Conservation (phyloP, 2,797 vertebrate genomes). For the Halcyon smyrnensis region DNA sequence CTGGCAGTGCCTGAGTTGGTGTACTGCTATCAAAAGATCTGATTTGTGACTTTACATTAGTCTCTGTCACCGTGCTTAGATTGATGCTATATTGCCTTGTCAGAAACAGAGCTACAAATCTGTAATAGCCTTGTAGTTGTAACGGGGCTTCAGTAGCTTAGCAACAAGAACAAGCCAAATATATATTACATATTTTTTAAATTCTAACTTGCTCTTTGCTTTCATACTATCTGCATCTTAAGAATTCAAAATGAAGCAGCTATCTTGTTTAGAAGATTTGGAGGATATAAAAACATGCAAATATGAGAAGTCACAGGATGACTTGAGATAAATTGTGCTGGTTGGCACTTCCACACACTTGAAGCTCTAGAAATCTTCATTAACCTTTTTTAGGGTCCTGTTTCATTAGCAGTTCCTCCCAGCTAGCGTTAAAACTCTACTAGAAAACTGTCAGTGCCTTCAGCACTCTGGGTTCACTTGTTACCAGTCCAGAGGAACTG, state of each 20-base stretch:
- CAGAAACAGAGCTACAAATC: constrained; percentile 19
- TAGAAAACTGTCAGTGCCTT: not conserved
- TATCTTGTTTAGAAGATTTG: not conserved
- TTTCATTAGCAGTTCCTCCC: not conserved
- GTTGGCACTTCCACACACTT: not conserved
- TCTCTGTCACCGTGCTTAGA: not conserved
- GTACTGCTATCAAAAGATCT: not conserved
- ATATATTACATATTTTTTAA: not conserved
- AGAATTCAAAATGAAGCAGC: not conserved
- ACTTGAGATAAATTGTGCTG: not conserved
- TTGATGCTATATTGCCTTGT: not conserved
- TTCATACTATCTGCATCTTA: not conserved
- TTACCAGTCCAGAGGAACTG: not conserved
- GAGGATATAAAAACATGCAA: not conserved
- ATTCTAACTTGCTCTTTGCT: not conserved
- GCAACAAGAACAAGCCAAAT: constrained; percentile 28
- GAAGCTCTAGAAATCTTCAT: not conserved
- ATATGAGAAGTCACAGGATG: not conserved
- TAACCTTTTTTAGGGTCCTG: not conserved
- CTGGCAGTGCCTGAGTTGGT: not conserved
- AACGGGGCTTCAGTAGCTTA: constrained; percentile 33
- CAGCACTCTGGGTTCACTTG: not conserved
- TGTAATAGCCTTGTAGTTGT: not conserved
- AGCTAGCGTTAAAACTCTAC: not conserved
- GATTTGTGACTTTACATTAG: not conserved